A percentile compares a stretch with the other conserved stretches of the same genome.
Conservation (phyloP, 2,113 vertebrate genomes). For the Marmota flaviventris region DNA sequence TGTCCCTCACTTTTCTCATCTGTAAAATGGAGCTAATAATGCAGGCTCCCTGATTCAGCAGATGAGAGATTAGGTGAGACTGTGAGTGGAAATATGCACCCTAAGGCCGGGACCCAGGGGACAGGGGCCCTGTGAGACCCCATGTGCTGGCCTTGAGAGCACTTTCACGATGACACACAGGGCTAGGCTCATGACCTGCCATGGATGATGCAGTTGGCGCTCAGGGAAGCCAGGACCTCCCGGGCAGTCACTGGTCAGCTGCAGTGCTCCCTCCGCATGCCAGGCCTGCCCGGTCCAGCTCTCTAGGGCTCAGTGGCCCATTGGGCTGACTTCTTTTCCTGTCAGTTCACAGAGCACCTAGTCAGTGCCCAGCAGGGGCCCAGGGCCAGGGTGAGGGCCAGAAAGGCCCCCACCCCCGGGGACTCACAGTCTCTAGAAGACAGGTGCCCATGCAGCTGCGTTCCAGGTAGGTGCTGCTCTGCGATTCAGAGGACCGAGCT, state of each 20-base stretch:
- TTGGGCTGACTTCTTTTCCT: not conserved
- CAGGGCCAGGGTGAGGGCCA: not conserved
- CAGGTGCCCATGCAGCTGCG: accelerated
- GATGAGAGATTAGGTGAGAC: not conserved
- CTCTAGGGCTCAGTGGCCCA: not conserved
- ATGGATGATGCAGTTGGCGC: accelerated
- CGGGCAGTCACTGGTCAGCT: not conserved
- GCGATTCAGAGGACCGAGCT: not conserved
- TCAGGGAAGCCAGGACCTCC: not conserved
- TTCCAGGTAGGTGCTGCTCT: accelerated
- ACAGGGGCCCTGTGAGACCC: not conserved
- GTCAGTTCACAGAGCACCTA: not conserved
- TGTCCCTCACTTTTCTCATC: not conserved
- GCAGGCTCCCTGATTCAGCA: not conserved
- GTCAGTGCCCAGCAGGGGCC: not conserved
- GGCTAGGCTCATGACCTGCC: not conserved
- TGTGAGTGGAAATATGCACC: accelerated
- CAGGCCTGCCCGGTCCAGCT: not conserved
- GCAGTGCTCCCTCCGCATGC: not conserved
- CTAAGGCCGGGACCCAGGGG: accelerated
- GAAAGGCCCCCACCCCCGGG: not conserved
- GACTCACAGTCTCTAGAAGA: not conserved
- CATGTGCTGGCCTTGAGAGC: accelerated
- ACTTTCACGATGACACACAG: not conserved
- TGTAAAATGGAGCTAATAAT: not conserved